phyloP scores from a whole-genome alignment of 2,113 vertebrate genomes.

The Nannospalax galili region DNA sequence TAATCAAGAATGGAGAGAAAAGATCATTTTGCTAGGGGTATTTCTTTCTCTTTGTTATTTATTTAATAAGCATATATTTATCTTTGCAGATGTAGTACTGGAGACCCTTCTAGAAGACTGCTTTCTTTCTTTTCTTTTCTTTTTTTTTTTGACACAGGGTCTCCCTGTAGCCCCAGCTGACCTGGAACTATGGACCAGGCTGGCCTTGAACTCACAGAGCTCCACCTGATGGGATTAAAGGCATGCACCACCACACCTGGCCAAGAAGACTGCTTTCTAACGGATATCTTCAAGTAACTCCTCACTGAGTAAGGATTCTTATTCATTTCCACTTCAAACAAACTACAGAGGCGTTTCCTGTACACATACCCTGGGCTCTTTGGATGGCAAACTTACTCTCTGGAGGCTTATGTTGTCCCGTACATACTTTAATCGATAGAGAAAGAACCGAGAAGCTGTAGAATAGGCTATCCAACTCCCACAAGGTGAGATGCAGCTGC shows the following conservation, averaged over 20 bases:
- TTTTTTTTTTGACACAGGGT: too few relatives aligned
- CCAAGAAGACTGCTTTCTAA: neutral
- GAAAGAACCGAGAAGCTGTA: slow-evolving; percentile 88
- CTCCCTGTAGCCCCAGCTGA: too few relatives aligned
- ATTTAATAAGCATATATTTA: neutral
- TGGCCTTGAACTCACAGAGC: too few relatives aligned
- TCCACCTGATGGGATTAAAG: too few relatives aligned
- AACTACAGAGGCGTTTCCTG: neutral
- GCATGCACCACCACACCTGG: too few relatives aligned
- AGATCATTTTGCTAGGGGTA: neutral
- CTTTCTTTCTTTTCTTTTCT: too few relatives aligned
- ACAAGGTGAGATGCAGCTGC: slow-evolving; percentile 93
- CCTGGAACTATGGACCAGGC: too few relatives aligned
- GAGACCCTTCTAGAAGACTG: neutral
- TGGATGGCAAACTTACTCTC: slow-evolving; percentile 92
- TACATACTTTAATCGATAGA: slow-evolving; percentile 88
- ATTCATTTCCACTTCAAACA: neutral
- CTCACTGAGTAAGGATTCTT: neutral
- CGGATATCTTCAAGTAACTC: neutral
- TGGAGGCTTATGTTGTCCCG: slow-evolving; percentile 85
- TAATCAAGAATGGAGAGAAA: slow-evolving; percentile 17
- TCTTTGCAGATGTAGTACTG: neutral
- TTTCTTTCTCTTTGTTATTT: neutral
- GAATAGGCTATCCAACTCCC: slow-evolving; percentile 94
- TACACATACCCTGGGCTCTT: accelerated